Evolutionary conservation across 2,888 invertebrate genomes (phyloP), one percentile per base, ranked within the genome.

Genomic region (Epicampocera succincta): DNA sequence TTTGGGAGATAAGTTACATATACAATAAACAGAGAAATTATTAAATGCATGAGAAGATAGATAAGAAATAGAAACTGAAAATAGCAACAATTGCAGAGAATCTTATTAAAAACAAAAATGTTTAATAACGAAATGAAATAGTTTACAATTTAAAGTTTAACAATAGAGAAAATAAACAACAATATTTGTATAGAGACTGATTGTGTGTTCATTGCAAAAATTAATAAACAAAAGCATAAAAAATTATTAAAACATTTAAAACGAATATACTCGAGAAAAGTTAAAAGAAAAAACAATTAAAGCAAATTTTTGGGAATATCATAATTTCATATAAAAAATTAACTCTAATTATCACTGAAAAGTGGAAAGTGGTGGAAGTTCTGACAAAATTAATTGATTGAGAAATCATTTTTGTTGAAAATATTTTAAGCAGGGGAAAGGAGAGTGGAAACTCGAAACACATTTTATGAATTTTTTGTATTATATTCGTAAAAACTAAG

Each of bases 111-210:
- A 69, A 33, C 5, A 50, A 56, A 46, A 63, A 44, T 38, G 44
- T 48, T n/a, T 44, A 17, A 42, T 48, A 52, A 48, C 17, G 56
- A 58, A 58, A 46, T 66, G 15, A 80, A 66, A 58, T 54, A 60
- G 61, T 54, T 56, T 69, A 56, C 54, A 76, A 46, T 69, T 80
- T 21, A 60, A 83, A 79, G 65, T 75, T 68, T 44, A 52, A 56
- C 6, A 65, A 46, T 56, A 74, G 4, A 42, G 25, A 50, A 58
- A 69, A 13, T 15, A 68, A 72, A 42, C 40, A 66, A 72, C 80
- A 81, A 68, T 84, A 84, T 85, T 83, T 85, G 83, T 84, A 85
- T 84, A 84, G 85, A 85, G 85, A 85, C 85, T 85, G 85, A 85
- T 84, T 80, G 85, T 85, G 84, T 85, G 85, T 85, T 85, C 85